Evolutionary conservation across 2,113 vertebrate genomes (phyloP), one percentile per base, ranked within the genome.

Genomic region (Charadrius vociferus): DNA sequence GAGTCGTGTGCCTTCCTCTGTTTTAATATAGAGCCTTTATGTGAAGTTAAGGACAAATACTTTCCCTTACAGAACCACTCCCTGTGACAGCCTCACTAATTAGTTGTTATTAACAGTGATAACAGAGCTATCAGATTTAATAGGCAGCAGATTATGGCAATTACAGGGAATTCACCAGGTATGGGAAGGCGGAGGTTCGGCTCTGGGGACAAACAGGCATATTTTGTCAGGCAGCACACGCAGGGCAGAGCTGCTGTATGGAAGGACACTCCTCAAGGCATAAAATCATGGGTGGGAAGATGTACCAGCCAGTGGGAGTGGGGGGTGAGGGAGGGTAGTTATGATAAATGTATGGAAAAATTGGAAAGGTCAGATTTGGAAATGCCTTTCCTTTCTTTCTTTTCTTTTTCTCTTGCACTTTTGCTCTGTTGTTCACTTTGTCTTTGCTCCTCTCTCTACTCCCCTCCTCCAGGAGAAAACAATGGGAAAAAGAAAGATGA

Each of bases 101-200:
- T 95, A 97, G 90, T 55, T 65, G 92, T 95, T 87, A 97, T 96
- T 97, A 97, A 84, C 88, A 68, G 88, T 17, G 94, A 92, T 97
- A 92, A 56, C 83, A 37, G 95, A 84, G 88, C 92, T 79, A 86
- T 96, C 94, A 85, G 23, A 84, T 95, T 87, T 97, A 68, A 97
- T 93, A 85, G 61, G 22, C 86, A 17, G 88, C 92, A 92, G 86
- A 93, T 97, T 84, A 78, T 8, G 63, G 88, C 81, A 88, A 92
- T 96, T 92, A 95, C 47, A 20, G 56, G 26, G 52, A 79, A 71
- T 41, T 78, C 70, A 3, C 8, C 0, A 26, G 37, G 49, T n/a
- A 4, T 30, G 74, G 43, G 59, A 74, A 79, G 63, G 8, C 0
- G 9, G 52, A 70, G 79, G 26, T 21, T 29, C 10, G 50, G 82